Evolutionary conservation across 2,888 invertebrate genomes (phyloP), one percentile per base, ranked within the genome.

Genomic region (Melolontha melolontha): DNA sequence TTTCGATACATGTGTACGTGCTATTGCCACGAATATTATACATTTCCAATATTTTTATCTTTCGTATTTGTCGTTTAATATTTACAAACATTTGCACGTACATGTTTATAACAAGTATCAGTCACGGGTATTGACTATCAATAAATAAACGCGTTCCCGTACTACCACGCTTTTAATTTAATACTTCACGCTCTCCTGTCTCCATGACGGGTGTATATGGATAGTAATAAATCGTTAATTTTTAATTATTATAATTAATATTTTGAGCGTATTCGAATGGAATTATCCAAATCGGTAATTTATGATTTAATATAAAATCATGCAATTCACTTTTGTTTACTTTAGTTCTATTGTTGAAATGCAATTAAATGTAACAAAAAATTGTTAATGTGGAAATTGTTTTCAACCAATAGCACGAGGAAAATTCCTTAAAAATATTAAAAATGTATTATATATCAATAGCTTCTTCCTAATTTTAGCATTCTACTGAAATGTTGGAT

Each of bases 191-290:
- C 44, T 44, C 59, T 44, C 44, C 44, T 34, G 34, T 34, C 34
- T 34, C 34, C 34, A 34, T 34, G 34, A 34, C 34, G 10, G 6
- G 34, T 34, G 34, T 34, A 34, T 34, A 11, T 59, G 29, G 44
- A 44, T 22, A 27, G 44, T 14, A 44, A 59, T 59, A 59, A 59
- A 59, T 59, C 59, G 59, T 59, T 59, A 44, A 44, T 59, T 59
- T 59, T 59, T 59, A 59, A 59, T 59, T 59, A 59, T 59, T 59
- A 59, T 59, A 59, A 59, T 59, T 59, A 59, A 59, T 59, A 59
- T 59, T 59, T 44, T 44, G 44, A 40, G 29, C 27, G 27, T 22
- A 27, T 59, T 29, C 29, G 29, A 29, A 29, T 44, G 44, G 44
- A 59, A 44, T 44, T 59, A 47, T 59, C 6, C 6, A 8, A 14